phyloP scores from a whole-genome alignment of 2,888 invertebrate species.

The Myathropa florea region DNA sequence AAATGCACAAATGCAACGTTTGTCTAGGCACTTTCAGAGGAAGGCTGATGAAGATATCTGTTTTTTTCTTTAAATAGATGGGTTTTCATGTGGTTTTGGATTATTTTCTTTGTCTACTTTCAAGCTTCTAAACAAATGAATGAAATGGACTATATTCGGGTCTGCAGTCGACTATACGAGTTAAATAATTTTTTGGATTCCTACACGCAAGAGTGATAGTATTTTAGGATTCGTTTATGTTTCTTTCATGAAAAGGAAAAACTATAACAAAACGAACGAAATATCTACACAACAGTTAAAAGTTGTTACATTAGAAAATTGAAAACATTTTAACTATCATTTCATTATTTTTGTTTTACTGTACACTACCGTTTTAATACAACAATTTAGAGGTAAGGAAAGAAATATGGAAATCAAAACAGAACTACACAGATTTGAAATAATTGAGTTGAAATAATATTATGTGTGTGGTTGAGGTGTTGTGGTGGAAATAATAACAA shows the following conservation, averaged over 20 bases:
- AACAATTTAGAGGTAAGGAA: slow-evolving; percentile 45
- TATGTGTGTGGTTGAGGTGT: slow-evolving; percentile 34
- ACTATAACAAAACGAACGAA: slow-evolving; percentile 62
- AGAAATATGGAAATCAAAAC: background rate
- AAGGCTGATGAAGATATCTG: slow-evolving; percentile 36
- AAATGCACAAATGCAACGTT: slow-evolving; percentile 34
- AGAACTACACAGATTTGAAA: slow-evolving; percentile 42
- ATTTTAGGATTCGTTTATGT: background rate
- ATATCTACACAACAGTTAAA: slow-evolving; percentile 62
- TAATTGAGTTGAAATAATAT: slow-evolving; percentile 27
- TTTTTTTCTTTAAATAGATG: slow-evolving; percentile 15
- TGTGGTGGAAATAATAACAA: slow-evolving; percentile 36
- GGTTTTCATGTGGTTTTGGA: background rate
- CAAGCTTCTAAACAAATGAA: background rate
- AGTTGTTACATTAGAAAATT: slow-evolving; percentile 46
- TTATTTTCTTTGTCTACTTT: background rate
- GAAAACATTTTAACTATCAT: slow-evolving; percentile 34
- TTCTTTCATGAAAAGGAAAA: slow-evolving; percentile 40
- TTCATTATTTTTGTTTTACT: slow-evolving; percentile 40
- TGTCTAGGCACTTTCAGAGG: slow-evolving; percentile 33
- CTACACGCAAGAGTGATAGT: slow-evolving; percentile 39
- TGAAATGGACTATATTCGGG: slow-evolving; percentile 76
- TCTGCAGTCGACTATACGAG: slow-evolving; percentile 79
- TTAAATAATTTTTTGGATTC: slow-evolving; percentile 40
- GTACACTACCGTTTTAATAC: slow-evolving; percentile 67